These are phyloP conservation scores for Callithrix jacchus DNA, from an alignment of 2,113 vertebrate genomes.

Conservation along the genomic window DNA sequence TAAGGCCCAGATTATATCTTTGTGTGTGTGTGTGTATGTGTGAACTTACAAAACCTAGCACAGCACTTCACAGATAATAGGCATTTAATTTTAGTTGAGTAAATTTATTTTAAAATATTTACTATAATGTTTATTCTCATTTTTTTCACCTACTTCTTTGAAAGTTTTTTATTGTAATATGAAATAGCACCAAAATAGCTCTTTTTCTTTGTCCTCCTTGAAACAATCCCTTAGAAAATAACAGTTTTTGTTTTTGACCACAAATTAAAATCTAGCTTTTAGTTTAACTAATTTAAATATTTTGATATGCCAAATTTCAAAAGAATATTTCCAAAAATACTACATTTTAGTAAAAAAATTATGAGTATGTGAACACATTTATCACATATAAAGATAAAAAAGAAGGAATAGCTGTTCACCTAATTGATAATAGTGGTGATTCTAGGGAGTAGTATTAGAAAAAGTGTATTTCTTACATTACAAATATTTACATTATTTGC, in stretches of 20 bases:
- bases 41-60: background rate
- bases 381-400: background rate
- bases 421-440: background rate
- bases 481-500: background rate
- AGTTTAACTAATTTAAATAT: conserved; percentile 42
- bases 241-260: background rate
- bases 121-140: background rate
- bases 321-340: background rate
- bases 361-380: background rate
- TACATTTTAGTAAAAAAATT: background rate
- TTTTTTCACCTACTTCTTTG: background rate
- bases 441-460: background rate
- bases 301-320: conserved; percentile 32
- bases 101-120: conserved; percentile 25
- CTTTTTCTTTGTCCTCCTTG: background rate
- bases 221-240: background rate
- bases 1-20: background rate
- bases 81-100: conserved; percentile 1
- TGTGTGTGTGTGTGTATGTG: background rate
- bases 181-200: background rate
- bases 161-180: background rate
- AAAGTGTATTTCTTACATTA: conserved; percentile 3
- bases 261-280: background rate
- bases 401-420: background rate
- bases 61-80: background rate